Percentiles rank a stretch among this genome's conserved stretches.
Evolutionary conservation across 1,140 invertebrate species (phyloP).

Genomic region (Nephila pilipes): DNA sequence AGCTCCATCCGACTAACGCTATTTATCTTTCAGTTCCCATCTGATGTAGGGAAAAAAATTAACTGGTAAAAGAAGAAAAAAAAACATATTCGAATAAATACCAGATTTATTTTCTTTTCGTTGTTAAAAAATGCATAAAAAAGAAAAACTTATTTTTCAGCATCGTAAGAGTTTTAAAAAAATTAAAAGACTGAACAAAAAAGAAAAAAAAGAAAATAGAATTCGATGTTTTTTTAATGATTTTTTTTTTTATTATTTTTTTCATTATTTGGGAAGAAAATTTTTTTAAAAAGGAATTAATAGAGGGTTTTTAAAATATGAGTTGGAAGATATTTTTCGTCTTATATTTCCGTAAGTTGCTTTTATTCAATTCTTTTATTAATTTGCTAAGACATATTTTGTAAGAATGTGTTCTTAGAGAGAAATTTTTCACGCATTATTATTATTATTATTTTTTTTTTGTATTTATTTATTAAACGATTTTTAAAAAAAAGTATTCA

Average conservation of each 20-base stretch:
- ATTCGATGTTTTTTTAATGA: background rate
- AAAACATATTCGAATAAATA: constrained; percentile 54
- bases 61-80: background rate
- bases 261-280: background rate
- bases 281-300: background rate
- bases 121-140: background rate
- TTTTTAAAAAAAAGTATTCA: no score
- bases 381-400: background rate
- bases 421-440: background rate
- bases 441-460: background rate
- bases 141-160: constrained; percentile 7
- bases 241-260: background rate
- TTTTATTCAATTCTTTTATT: background rate
- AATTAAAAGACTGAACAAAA: background rate
- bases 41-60: constrained; percentile 20
- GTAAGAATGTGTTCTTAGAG: background rate
- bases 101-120: constrained; percentile 48
- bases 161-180: background rate
- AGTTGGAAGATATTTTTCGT: constrained; percentile 8
- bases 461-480: background rate
- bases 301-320: background rate
- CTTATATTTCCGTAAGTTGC: background rate
- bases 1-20: constrained; percentile 20
- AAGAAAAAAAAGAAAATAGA: background rate
- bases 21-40: constrained; percentile 66